Conservation (phyloP, 30 jellyfish, hydroid and myxozoan species). For the Hydra vulgaris region DNA sequence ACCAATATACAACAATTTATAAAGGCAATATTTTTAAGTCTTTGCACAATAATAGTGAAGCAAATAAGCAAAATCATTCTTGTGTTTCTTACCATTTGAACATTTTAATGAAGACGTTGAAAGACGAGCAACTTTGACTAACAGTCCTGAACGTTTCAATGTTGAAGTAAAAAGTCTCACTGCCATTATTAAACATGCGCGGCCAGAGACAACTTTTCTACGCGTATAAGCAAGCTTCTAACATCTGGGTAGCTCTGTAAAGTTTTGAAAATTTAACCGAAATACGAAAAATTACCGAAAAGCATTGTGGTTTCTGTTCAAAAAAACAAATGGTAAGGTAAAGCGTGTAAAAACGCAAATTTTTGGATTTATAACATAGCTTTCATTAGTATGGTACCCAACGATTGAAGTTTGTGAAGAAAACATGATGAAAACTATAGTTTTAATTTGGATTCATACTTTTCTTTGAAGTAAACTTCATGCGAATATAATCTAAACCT, state of each 20-base stretch:
- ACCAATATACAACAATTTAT: no score
- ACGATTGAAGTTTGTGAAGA: no score
- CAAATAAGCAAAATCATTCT: no score
- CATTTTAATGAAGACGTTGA: constrained; percentile 1
- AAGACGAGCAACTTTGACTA: constrained; percentile 3
- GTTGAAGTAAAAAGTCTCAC: constrained; percentile 17
- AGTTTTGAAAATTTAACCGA: background rate
- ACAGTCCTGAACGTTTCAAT: background rate
- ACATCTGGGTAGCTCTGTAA: background rate
- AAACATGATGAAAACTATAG: no score
- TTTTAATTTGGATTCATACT: no score
- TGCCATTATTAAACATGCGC: constrained; percentile 5
- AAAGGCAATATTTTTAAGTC: no score
- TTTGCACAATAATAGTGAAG: no score
- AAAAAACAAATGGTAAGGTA: background rate
- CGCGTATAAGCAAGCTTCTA: background rate
- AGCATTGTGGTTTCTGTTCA: background rate
- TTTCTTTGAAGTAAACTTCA: no score
- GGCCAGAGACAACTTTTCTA: no score
- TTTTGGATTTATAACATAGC: no score
- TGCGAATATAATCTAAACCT: no score
- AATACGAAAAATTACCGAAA: background rate
- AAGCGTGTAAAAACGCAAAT: background rate
- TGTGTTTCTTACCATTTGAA: background rate
- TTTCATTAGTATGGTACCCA: no score